Base-by-base conservation (phyloP, 2,797 vertebrate genomes). In the Thunnus albacares region DNA sequence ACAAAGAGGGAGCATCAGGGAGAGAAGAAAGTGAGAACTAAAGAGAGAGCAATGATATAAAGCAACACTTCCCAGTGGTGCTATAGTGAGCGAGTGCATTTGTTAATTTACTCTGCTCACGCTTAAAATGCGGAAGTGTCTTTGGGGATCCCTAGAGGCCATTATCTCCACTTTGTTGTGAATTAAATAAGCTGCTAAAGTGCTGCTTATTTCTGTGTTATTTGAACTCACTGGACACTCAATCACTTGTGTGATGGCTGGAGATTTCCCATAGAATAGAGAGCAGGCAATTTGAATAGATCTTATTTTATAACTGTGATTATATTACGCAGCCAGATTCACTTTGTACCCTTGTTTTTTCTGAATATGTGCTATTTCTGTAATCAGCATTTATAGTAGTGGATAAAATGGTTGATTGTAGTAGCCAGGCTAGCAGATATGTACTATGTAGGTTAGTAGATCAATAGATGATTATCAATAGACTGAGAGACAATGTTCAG, bases 121-220 rank as follows among this genome's bases (percentile, higher is more conserved):
- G 94, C 94, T 95, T 94, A 93, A 94, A 95, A 94, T 93, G 93
- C 90, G 78, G 83, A 87, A 91, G 93, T 89, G 89, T 92, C 94
- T 93, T 91, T 84, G 84, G 93, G 93, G 89, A 93, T 95, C 95
- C 92, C 94, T 71, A 73, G 94, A 94, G 95, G 95, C 94, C 95
- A 96, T 96, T 96, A 96, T 94, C 93, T 93, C 92, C 92, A 94
- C 94, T 96, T 96, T 96, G 95, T 95, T 96, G 93, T 95, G 95
- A 96, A 96, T 96, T 95, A 95, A 96, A 96, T 96, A 95, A 96
- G 95, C 91, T 79, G 92, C 94, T 95, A 92, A 94, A 96, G 95
- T 95, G 93, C 94, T 93, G 93, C 93, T 95, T 95, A 95, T 95
- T 95, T 93, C 89, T 93, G 80, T 93, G 93, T 94, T 94, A 95